Base-by-base conservation (phyloP, 2,888 invertebrate species). In the Mesochorus sp. region DNA sequence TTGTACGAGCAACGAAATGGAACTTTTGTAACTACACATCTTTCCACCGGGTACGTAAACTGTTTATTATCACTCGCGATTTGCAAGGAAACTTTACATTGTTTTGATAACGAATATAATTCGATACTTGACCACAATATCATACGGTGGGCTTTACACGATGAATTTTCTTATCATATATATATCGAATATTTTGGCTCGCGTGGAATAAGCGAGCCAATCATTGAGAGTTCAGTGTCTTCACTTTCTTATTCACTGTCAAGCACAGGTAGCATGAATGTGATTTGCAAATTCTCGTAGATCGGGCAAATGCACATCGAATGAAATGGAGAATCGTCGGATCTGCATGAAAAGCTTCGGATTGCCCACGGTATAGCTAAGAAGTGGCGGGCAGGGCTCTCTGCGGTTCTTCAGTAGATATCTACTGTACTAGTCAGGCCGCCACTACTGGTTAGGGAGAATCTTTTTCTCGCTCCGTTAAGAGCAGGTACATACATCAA, bases 251-350 rank as follows among this genome's bases (percentile, higher is more conserved):
- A 17, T 37, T n/a, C 49, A 12, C 19, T 10, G 14, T 51, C 49
- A 49, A 17, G 14, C 42, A 49, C 24, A 37, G 34, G 21, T 26
- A 37, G 14, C 5, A 37, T 26, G 47, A 59, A 70, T 47, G 57
- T 31, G 44, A 59, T 70, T 70, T 47, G 49, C 49, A 59, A 61
- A 61, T 70, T 59, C 47, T 19, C 39, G 37, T 53, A 66, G 39
- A 66, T 66, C 14, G 49, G 34, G 14, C 34, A 37, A 31, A 47
- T 49, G 49, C 24, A 34, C 47, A 47, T 68, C 14, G 47, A 68
- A 44, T 57, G 59, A 49, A 70, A 70, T 59, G 49, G 34, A 49
- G 59, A 70, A 37, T 49, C 8, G 70, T 17, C 0, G 24, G 59
- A 34, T 47, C 34, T 44, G 6, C 34, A 37, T 37, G 44, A 37